phyloP scores from a whole-genome alignment of 2,797 vertebrate species.

The Lacerta agilis region DNA sequence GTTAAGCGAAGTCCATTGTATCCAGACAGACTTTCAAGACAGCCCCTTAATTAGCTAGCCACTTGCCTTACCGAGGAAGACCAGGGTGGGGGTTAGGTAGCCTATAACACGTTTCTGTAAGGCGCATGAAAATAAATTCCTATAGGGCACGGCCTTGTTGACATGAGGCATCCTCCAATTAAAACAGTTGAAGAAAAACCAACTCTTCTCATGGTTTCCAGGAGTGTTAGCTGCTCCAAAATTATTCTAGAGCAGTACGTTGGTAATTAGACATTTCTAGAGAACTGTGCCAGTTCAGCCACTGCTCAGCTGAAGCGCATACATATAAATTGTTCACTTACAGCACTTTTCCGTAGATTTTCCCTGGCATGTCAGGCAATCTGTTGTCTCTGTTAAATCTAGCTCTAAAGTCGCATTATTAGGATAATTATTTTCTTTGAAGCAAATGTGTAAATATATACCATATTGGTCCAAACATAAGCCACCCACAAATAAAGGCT shows the following conservation, averaged over 20 bases:
- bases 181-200: constrained; percentile 30
- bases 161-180: neutral
- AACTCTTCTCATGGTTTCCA: constrained; percentile 21
- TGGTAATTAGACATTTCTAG: constrained; percentile 33
- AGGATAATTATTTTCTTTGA: neutral
- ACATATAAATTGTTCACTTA: neutral
- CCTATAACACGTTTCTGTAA: constrained; percentile 12
- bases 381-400: neutral
- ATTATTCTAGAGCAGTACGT: constrained; percentile 39
- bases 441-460: neutral
- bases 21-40: constrained; percentile 53
- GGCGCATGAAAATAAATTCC: constrained; percentile 24
- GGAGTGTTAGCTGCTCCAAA: constrained; percentile 50
- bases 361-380: neutral
- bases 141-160: constrained; percentile 18
- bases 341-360: neutral
- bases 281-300: constrained; percentile 52
- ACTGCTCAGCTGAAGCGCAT: constrained; percentile 50
- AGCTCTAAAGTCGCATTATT: neutral
- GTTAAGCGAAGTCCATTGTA: constrained; percentile 58
- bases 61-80: constrained; percentile 27
- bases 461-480: no score
- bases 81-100: constrained; percentile 22
- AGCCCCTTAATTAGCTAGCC: constrained; percentile 28
- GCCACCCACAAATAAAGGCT: no score